These are phyloP conservation scores for Eupithecia centaureata DNA, from an alignment of 2,888 invertebrate genomes.

Conservation along the genomic window DNA sequence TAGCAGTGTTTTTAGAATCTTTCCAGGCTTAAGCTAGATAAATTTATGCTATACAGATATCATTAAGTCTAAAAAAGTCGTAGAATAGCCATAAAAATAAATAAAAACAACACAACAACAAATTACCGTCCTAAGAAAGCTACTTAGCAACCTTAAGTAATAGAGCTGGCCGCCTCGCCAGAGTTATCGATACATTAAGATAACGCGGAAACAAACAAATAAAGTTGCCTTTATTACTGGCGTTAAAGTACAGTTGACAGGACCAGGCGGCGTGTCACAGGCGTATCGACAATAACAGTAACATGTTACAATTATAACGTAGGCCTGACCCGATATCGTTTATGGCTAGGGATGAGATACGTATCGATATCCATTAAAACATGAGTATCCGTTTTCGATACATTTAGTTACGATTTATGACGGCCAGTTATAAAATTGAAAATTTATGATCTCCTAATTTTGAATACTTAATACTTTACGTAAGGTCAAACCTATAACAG, in stretches of 20 bases:
- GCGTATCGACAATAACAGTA: conserved; percentile 47
- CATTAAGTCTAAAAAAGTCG: background rate
- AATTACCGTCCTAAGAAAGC: conserved; percentile 16
- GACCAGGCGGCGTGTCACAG: conserved; percentile 40
- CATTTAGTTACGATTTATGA: background rate
- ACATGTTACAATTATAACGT: conserved; percentile 52
- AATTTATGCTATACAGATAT: background rate
- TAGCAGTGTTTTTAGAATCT: background rate
- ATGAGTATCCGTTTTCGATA: background rate
- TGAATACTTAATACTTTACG: too few species aligned
- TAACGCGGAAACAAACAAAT: conserved; percentile 48
- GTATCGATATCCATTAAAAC: conserved; percentile 18
- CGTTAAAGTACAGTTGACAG: conserved; percentile 41
- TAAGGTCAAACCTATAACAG: too few species aligned
- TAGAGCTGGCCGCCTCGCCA: conserved; percentile 23
- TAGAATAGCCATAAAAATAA: background rate
- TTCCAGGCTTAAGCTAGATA: background rate
- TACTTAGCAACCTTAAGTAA: conserved; percentile 19
- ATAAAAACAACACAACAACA: background rate
- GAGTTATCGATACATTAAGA: conserved; percentile 42
- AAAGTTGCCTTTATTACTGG: conserved; percentile 43
- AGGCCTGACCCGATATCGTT: conserved; percentile 40
- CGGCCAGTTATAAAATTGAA: too few species aligned
- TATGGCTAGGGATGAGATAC: conserved; percentile 29
- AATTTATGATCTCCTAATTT: too few species aligned